These are phyloP conservation scores for Carterocephalus palaemon DNA, from an alignment of 2,888 invertebrate species.

Conservation along the genomic window DNA sequence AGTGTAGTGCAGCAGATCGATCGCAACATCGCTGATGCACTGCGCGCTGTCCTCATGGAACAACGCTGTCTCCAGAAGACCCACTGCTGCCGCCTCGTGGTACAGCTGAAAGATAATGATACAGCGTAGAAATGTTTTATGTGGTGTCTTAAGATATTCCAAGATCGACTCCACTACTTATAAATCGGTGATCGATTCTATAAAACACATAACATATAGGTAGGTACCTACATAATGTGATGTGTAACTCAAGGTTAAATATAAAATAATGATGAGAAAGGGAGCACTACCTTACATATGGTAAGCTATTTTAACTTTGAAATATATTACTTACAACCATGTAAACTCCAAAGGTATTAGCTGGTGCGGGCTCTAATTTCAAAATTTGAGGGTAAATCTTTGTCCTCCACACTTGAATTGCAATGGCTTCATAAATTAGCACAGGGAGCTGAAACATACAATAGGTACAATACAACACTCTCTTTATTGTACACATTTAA, in stretches of 20 bases:
- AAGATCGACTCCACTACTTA: too few species aligned
- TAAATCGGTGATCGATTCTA: too few species aligned
- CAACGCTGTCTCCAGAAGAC: conserved; percentile 88
- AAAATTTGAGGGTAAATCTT: conserved; percentile 89
- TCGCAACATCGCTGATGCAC: conserved; percentile 84
- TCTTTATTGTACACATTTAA: too few species aligned
- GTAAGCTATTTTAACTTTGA: too few species aligned
- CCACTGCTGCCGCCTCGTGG: conserved; percentile 89
- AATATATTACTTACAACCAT: conserved; percentile 82
- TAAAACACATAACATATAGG: too few species aligned
- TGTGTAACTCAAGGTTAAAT: too few species aligned
- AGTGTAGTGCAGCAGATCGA: conserved; percentile 91
- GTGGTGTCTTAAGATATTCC: too few species aligned
- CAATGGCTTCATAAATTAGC: conserved; percentile 89
- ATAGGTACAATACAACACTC: not conserved
- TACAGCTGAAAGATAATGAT: conserved; percentile 83
- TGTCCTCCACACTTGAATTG: conserved; percentile 90
- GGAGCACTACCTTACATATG: too few species aligned
- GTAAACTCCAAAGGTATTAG: conserved; percentile 86
- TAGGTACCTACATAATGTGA: too few species aligned
- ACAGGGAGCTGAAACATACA: conserved; percentile 78
- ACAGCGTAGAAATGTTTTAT: too few species aligned
- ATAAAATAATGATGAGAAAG: too few species aligned
- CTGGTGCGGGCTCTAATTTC: conserved; percentile 81
- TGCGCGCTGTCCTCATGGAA: conserved; percentile 90